These are phyloP conservation scores for Trypoxylon attenuatum DNA, from an alignment of 2,888 invertebrate species.

Conservation along the genomic window DNA sequence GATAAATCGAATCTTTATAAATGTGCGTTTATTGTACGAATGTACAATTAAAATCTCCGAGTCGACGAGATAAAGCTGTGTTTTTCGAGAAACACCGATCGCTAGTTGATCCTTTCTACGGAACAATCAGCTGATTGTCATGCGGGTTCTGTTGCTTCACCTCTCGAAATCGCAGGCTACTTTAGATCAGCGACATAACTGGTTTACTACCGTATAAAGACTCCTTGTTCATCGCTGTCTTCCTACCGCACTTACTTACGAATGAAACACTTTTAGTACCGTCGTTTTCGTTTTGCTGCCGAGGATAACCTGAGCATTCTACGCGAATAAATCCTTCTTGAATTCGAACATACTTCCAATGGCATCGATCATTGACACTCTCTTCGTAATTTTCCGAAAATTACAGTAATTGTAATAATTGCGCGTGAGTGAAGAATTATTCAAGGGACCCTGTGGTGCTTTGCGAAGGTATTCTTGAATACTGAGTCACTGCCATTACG, in stretches of 20 bases:
- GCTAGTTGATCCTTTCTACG: constrained; percentile 15
- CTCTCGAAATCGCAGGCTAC: constrained; percentile 8
- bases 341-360: not conserved
- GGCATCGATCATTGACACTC: not conserved
- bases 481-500: constrained; percentile 29
- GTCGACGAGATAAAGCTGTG: not conserved
- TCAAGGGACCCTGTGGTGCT: constrained; percentile 8
- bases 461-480: constrained; percentile 21
- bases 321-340: not conserved
- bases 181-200: constrained; percentile 3
- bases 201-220: not conserved
- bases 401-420: too few relatives aligned
- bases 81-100: constrained; percentile 5
- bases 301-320: constrained; percentile 41
- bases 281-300: constrained; percentile 11
- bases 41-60: too few relatives aligned
- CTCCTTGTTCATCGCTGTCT: not conserved
- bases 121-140: constrained; percentile 39
- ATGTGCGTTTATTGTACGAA: too few relatives aligned
- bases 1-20: not conserved
- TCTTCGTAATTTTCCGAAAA: constrained; percentile 3
- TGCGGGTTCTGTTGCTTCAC: constrained; percentile 14
- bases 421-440: too few relatives aligned
- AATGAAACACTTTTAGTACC: constrained; percentile 16
- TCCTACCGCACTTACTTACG: constrained; percentile 11